Evolutionary conservation across 2,113 vertebrate species (phyloP), one percentile per base, ranked within the genome.

Genomic region (Eretmochelys imbricata): DNA sequence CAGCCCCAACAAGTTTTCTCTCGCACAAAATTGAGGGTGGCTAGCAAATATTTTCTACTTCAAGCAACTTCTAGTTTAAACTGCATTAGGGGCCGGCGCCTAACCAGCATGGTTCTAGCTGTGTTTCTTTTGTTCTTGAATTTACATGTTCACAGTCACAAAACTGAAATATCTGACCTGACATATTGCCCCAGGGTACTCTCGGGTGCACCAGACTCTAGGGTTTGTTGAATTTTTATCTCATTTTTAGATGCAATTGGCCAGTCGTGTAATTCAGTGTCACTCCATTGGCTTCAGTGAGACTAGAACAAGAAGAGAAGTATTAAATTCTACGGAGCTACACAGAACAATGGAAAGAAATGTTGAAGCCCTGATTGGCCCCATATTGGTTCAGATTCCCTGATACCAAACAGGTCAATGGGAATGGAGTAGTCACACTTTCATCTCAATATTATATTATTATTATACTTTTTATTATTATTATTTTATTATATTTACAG

Each of bases 401-500:
- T 90, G 29, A 4, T 87, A 38, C 29, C 6, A 91, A 8, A 9
- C 31, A 84, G 57, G 29, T 46, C 24, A 46, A 19, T 1, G 2
- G 27, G 4, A 3, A 46, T 92, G 51, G n/a, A 59, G 5, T 42
- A 82, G 10, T 11, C 88, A 79, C 27, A 75, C 6, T 6, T 14
- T 0, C 3, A 25, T 1, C 0, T 4, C 35, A 29, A 2, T 80
- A 20, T 42, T 0, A 0, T 31, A n/a, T 3, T 4, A 57, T 55
- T 55, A 55, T 55, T 55, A 55, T 55, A 50, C 5, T 50, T 50
- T 51, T 5, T 24, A 55, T 65, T 65, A 29, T 62, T n/a, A 65
- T n/a, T n/a, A 8, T 65, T 29, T 27, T 65, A 65, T 65, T 31
- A 13, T 65, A 65, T 65, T 65, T 65, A 65, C 62, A 65, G 35